phyloP scores from a whole-genome alignment of 2,888 invertebrate species.

The Cephus pulcher region DNA sequence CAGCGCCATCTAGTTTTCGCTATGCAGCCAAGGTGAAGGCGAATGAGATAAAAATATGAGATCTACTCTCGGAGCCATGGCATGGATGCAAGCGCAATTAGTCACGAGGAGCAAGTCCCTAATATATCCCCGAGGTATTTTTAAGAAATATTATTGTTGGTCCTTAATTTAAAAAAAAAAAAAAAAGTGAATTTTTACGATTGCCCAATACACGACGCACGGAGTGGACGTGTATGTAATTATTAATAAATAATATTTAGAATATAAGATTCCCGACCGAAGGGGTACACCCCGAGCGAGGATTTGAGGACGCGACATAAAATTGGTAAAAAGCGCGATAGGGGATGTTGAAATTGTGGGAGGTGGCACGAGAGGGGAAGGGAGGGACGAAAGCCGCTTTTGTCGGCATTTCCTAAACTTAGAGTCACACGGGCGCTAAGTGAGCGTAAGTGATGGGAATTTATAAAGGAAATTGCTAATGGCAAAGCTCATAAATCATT shows the following conservation, averaged over 20 bases:
- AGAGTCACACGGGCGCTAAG: neutral
- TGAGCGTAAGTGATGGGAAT: constrained; percentile 6
- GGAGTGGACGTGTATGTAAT: too few species aligned
- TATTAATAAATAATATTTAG: too few species aligned
- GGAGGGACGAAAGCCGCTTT: neutral
- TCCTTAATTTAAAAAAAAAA: neutral
- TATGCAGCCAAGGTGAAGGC: constrained; percentile 8
- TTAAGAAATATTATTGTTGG: neutral
- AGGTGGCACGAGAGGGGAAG: neutral
- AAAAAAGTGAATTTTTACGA: neutral
- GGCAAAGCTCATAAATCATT: constrained; percentile 2
- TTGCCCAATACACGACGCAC: neutral
- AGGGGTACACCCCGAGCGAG: too few species aligned
- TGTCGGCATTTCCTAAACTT: constrained; percentile 3
- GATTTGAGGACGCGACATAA: too few species aligned
- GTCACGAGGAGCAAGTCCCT: constrained; percentile 9
- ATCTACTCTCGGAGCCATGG: constrained; percentile 24
- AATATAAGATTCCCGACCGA: too few species aligned
- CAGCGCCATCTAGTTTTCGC: neutral
- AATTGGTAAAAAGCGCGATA: neutral
- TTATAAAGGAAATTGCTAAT: neutral
- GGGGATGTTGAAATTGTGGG: neutral
- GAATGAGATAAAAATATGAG: constrained; percentile 19
- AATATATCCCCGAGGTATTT: neutral
- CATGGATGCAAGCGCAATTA: constrained; percentile 31